A percentile compares a stretch with the other conserved stretches of the same genome.
Evolutionary conservation across 1,140 invertebrate genomes (phyloP).

Genomic region (Ectropis grisescens): DNA sequence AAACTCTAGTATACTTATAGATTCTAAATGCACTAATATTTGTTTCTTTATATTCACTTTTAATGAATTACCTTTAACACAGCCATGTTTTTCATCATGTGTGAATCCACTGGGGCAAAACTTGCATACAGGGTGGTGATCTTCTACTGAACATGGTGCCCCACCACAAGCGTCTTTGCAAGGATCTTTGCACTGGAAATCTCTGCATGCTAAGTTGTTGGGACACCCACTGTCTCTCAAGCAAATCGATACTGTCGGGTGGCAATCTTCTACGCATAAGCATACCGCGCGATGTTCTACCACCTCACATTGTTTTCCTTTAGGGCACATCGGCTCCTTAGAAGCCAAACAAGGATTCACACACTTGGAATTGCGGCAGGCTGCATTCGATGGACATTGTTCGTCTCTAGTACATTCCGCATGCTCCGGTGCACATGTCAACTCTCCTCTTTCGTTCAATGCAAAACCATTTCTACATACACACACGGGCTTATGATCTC

Average conservation of each 20-base stretch:
- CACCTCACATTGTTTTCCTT: constrained; percentile 87
- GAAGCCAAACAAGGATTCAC: constrained; percentile 85
- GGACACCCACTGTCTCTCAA: constrained; percentile 90
- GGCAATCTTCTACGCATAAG: constrained; percentile 88
- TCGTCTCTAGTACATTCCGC: constrained; percentile 84
- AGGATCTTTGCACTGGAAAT: constrained; percentile 91
- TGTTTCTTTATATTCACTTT: constrained; percentile 28
- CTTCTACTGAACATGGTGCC: constrained; percentile 90
- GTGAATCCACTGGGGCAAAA: constrained; percentile 93
- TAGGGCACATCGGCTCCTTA: constrained; percentile 76
- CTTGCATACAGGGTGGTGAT: constrained; percentile 93
- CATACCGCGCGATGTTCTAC: constrained; percentile 88
- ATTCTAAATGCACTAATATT: constrained; percentile 24
- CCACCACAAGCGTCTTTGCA: constrained; percentile 87
- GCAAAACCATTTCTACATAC: constrained; percentile 91
- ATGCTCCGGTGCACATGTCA: constrained; percentile 84
- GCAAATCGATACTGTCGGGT: constrained; percentile 88
- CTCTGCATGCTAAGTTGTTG: constrained; percentile 84
- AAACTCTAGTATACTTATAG: constrained; percentile 42
- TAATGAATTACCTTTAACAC: constrained; percentile 94
- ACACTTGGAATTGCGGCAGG: constrained; percentile 86
- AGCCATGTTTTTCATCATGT: constrained; percentile 90
- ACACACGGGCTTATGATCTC: constrained; percentile 86
- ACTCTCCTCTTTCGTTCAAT: constrained; percentile 85
- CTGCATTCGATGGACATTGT: constrained; percentile 88